Conservation (phyloP, 2,113 vertebrate species). For the Sigmodon hispidus region DNA sequence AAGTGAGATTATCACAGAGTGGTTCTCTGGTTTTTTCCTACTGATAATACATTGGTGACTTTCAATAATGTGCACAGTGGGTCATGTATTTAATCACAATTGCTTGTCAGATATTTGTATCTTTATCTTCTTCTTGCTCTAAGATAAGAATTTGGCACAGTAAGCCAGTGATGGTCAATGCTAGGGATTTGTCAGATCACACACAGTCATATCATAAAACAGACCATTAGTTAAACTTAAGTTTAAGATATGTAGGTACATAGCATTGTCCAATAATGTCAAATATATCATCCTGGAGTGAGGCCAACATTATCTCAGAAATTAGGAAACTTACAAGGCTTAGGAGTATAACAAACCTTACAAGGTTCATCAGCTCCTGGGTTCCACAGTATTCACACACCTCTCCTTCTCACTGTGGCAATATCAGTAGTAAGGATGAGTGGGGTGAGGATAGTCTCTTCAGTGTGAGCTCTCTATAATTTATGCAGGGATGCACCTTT, state of each 20-base stretch:
- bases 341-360: neutral
- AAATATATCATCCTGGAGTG: neutral
- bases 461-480: too few relatives aligned
- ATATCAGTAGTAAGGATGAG: too few relatives aligned
- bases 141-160: neutral
- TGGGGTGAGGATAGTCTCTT: too few relatives aligned
- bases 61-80: neutral
- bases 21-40: neutral
- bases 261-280: neutral
- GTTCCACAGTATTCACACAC: too few relatives aligned
- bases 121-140: neutral
- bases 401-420: too few relatives aligned
- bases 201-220: neutral
- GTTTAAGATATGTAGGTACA: neutral
- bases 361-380: too few relatives aligned
- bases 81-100: neutral
- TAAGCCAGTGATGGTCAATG: neutral
- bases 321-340: neutral
- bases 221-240: neutral
- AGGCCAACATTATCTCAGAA: neutral
- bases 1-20: neutral
- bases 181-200: neutral
- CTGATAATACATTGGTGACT: neutral
- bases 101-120: neutral
- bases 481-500: neutral